A percentile compares a stretch with the other conserved stretches of the same genome.
These are phyloP conservation scores for Tarsius wallacei DNA, from an alignment of 2,797 vertebrate genomes.

Conservation along the genomic window DNA sequence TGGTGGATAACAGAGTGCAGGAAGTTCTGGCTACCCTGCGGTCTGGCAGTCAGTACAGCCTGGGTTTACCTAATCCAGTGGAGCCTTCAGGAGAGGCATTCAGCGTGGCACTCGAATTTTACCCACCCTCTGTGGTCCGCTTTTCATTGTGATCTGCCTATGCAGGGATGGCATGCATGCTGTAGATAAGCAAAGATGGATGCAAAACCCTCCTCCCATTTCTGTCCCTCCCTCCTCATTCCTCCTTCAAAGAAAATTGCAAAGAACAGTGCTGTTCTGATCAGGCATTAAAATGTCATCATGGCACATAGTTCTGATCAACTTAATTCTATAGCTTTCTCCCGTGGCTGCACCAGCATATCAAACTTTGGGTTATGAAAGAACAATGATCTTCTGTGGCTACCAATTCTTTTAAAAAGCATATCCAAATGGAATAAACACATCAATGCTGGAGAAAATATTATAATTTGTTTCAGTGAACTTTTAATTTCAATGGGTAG, in stretches of 20 bases:
- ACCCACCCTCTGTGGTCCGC: neutral
- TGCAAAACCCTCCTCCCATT: neutral
- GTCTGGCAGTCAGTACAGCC: neutral
- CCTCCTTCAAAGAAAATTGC: constrained; percentile 63
- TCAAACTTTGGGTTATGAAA: neutral
- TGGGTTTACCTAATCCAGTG: neutral
- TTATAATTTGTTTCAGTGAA: constrained; percentile 70
- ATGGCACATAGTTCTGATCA: constrained; percentile 35
- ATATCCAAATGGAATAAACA: constrained; percentile 71
- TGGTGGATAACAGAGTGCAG: neutral
- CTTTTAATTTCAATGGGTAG: constrained; percentile 78
- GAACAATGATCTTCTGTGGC: constrained; percentile 24
- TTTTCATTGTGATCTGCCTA: constrained; percentile 28
- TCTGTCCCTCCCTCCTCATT: neutral
- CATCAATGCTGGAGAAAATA: constrained; percentile 67
- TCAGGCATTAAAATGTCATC: constrained; percentile 61
- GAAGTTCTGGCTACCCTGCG: neutral
- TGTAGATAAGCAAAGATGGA: neutral
- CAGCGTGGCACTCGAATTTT: constrained; percentile 35
- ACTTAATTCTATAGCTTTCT: constrained; percentile 34
- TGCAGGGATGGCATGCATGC: neutral
- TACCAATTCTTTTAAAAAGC: neutral
- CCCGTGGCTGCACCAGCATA: neutral
- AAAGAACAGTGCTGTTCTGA: constrained; percentile 51
- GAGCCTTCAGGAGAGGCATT: neutral